phyloP scores from a whole-genome alignment of 2,888 invertebrate species.

The Tetrapedia diversipes region DNA sequence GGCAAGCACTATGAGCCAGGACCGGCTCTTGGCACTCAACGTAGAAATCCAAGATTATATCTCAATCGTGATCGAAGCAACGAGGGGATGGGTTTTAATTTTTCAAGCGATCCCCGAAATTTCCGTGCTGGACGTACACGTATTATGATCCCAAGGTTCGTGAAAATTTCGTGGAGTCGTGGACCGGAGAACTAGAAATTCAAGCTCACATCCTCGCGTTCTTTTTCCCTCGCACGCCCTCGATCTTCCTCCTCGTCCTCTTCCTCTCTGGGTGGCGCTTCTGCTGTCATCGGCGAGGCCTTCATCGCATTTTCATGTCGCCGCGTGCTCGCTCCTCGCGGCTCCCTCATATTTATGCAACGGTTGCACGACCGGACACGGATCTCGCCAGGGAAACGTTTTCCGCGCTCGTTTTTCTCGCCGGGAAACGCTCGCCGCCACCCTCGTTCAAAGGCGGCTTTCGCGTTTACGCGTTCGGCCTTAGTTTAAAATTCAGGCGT shows the following conservation, averaged over 20 bases:
- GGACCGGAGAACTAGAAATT: conserved; percentile 33
- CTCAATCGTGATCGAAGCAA: neutral
- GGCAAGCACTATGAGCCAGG: too few relatives aligned
- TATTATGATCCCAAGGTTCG: conserved; percentile 24
- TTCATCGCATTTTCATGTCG: conserved; percentile 75
- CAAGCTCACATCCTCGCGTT: conserved; percentile 30
- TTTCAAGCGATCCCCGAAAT: conserved; percentile 12
- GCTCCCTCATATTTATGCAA: conserved; percentile 74
- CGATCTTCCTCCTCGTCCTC: conserved; percentile 9
- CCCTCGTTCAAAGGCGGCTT: conserved; percentile 58
- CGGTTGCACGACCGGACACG: conserved; percentile 70
- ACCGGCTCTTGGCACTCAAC: too few relatives aligned
- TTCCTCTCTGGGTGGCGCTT: conserved; percentile 33
- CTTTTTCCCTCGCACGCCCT: conserved; percentile 3
- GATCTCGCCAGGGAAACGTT: conserved; percentile 69
- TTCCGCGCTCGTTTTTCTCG: conserved; percentile 63
- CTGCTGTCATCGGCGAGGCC: conserved; percentile 65
- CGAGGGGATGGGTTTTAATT: conserved; percentile 27
- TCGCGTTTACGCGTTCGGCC: conserved; percentile 58
- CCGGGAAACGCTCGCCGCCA: conserved; percentile 46
- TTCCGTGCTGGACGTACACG: conserved; percentile 14
- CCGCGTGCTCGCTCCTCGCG: conserved; percentile 61
- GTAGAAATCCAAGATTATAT: too few relatives aligned
- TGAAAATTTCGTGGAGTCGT: conserved; percentile 23
- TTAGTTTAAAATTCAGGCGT: conserved; percentile 63